Evolutionary conservation across 2,113 vertebrate species (phyloP).

Genomic region (Muscicapa adusta): DNA sequence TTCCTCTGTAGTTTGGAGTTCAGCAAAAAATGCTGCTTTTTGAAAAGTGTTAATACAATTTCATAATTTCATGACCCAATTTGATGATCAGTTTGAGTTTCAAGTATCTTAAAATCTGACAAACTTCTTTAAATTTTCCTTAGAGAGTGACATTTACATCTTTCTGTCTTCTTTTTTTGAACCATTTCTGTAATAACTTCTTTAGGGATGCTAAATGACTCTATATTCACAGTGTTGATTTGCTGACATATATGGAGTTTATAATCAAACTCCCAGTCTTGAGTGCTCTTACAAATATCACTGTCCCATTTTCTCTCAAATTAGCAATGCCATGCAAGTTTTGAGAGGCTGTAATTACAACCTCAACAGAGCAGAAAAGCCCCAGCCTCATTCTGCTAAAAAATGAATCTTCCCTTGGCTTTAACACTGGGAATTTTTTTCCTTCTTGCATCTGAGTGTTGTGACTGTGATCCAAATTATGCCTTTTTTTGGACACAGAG

Average conservation of each 20-base stretch:
- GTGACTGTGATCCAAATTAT: not conserved
- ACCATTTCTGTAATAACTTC: conserved; percentile 47
- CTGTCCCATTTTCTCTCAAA: conserved; percentile 72
- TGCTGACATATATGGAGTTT: conserved; percentile 26
- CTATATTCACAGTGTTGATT: conserved; percentile 61
- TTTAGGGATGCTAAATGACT: conserved; percentile 19
- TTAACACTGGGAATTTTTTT: conserved; percentile 27
- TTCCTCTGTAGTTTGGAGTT: not conserved
- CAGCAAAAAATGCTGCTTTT: not conserved
- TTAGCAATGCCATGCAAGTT: conserved; percentile 74
- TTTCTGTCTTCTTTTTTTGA: conserved; percentile 22
- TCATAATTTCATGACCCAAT: conserved; percentile 42
- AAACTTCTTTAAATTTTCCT: conserved; percentile 52
- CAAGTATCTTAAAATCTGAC: conserved; percentile 46
- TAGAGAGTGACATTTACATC: conserved; percentile 55
- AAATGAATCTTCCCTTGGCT: conserved; percentile 39
- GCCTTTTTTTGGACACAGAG: not conserved
- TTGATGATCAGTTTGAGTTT: conserved; percentile 59
- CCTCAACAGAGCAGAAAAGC: conserved; percentile 74
- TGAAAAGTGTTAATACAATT: not conserved
- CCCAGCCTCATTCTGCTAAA: conserved; percentile 18
- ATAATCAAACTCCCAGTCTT: conserved; percentile 52
- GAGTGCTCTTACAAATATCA: conserved; percentile 71
- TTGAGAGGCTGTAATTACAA: conserved; percentile 74
- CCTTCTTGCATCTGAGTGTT: not conserved